phyloP scores from a whole-genome alignment of 1,140 invertebrate genomes.

The Aleiodes sp. region DNA sequence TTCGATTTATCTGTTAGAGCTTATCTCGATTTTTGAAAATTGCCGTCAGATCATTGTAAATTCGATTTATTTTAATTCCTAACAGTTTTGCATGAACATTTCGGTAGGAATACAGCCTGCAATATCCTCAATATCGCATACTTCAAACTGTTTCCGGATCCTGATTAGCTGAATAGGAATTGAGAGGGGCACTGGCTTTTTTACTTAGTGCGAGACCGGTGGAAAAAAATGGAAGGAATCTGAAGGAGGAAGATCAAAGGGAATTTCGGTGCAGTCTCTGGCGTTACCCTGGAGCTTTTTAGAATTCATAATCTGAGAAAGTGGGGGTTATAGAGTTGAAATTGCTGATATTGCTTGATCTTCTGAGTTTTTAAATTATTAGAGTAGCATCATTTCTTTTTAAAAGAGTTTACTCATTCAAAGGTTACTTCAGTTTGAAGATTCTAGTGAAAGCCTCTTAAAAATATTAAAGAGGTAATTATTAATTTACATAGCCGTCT shows the following conservation, averaged over 20 bases:
- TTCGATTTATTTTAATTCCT: too few species aligned
- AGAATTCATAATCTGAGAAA: conserved; percentile 44
- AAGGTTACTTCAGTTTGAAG: neutral
- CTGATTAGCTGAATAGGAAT: neutral
- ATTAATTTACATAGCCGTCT: too few species aligned
- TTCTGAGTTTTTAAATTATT: neutral
- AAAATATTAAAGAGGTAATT: too few species aligned
- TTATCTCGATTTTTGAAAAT: too few species aligned
- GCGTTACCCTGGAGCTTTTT: conserved; percentile 38
- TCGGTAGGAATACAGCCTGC: too few species aligned
- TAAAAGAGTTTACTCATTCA: neutral
- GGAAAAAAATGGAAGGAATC: neutral
- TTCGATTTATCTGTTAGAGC: too few species aligned
- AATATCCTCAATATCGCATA: neutral
- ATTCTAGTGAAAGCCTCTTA: too few species aligned
- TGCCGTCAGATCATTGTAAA: too few species aligned
- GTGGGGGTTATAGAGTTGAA: conserved; percentile 1
- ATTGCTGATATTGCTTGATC: neutral
- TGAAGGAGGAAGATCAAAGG: conserved; percentile 35
- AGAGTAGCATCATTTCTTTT: neutral
- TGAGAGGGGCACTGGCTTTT: neutral
- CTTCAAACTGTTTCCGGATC: neutral
- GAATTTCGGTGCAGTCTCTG: conserved; percentile 41
- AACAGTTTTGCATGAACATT: too few species aligned
- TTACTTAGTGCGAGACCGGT: neutral